Evolutionary conservation across 2,113 vertebrate species (phyloP).

Genomic region (Crocuta crocuta): DNA sequence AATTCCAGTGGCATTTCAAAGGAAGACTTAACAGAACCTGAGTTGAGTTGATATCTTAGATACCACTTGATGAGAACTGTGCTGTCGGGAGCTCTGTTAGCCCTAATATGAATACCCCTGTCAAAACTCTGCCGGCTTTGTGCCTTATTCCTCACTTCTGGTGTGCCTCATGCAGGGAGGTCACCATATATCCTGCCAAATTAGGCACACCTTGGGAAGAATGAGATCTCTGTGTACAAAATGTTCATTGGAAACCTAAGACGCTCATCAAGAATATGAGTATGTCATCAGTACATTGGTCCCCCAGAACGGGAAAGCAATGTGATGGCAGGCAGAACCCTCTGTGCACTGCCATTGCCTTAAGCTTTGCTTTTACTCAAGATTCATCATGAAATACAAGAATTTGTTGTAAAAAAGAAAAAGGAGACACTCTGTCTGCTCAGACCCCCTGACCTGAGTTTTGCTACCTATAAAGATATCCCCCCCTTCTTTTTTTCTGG

Average conservation of each 20-base stretch:
- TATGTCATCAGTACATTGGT: background rate
- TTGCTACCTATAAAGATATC: background rate
- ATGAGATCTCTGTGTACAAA: slow-evolving; percentile 41
- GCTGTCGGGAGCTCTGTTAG: background rate
- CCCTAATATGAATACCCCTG: background rate
- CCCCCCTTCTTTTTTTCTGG: background rate
- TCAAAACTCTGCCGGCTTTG: background rate
- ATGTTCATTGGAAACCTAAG: background rate
- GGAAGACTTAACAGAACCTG: slow-evolving; percentile 5
- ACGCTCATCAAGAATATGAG: slow-evolving; percentile 36
- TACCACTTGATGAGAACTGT: background rate
- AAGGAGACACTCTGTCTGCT: background rate
- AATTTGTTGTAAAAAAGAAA: background rate
- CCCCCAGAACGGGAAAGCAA: background rate
- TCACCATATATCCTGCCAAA: slow-evolving; percentile 19
- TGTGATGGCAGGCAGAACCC: background rate
- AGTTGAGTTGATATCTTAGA: background rate
- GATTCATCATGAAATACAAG: background rate
- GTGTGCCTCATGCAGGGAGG: background rate
- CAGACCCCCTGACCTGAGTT: background rate
- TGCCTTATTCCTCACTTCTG: background rate
- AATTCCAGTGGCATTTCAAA: slow-evolving; percentile 26
- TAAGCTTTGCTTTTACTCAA: slow-evolving; percentile 4
- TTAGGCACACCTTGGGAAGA: background rate
- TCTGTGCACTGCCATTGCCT: background rate